Evolutionary conservation across 2,888 invertebrate species (phyloP).

Genomic region (Asteroscopus sphinx): DNA sequence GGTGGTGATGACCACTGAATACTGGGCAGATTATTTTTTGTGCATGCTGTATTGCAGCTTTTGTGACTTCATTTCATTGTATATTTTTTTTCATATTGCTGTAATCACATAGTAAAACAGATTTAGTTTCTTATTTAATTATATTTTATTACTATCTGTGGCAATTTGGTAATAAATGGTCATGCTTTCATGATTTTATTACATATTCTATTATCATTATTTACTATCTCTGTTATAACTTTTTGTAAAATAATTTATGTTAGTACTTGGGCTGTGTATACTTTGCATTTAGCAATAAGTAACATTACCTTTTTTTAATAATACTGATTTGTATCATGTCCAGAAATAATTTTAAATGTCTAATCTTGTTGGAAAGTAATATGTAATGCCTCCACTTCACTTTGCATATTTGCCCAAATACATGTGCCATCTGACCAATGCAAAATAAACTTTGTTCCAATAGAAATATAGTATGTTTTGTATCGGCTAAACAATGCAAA

Average conservation of each 20-base stretch:
- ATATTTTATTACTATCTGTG: not conserved
- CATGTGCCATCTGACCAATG: too few relatives aligned
- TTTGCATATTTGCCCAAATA: too few relatives aligned
- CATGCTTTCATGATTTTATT: conserved; percentile 28
- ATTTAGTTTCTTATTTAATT: not conserved
- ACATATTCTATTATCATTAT: conserved; percentile 22
- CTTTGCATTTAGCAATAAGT: conserved; percentile 3
- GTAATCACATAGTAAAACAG: too few relatives aligned
- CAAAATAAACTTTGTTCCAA: too few relatives aligned
- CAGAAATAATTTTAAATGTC: too few relatives aligned
- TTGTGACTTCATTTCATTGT: conserved; percentile 4
- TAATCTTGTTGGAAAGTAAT: not conserved
- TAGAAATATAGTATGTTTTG: too few relatives aligned
- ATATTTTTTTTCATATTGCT: too few relatives aligned
- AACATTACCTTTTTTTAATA: not conserved
- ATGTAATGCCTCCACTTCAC: too few relatives aligned
- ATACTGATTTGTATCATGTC: not conserved
- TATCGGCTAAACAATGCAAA: too few relatives aligned
- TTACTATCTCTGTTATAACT: conserved; percentile 11
- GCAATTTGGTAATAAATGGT: conserved; percentile 7
- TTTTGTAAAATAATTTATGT: conserved; percentile 18
- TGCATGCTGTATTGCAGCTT: conserved; percentile 26
- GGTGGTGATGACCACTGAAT: conserved; percentile 38
- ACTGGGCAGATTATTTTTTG: conserved; percentile 12
- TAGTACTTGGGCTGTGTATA: conserved; percentile 7